Evolutionary conservation across 2,797 vertebrate species (phyloP), one percentile per base, ranked within the genome.

Genomic region (Ispidina picta): DNA sequence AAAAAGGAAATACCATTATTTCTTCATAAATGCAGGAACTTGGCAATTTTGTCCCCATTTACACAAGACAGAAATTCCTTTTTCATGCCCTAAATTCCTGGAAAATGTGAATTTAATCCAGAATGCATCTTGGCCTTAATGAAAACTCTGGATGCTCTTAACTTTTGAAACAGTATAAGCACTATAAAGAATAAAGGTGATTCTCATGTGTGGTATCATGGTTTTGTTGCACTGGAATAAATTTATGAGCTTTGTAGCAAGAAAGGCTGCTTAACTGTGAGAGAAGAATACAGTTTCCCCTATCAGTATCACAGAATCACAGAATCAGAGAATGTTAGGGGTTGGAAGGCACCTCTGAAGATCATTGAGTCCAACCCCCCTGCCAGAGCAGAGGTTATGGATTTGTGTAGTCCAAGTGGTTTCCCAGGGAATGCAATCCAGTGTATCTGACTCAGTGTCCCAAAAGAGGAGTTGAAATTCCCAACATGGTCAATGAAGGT

Each of bases 1-100:
- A n/a, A 77, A 82, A 90, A 70, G 8, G 31, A 72, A 74, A 33
- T 33, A 18, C 25, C 16, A 3, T 75, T 88, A 73, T 70, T 89
- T 89, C 54, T 88, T 44, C n/a, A 37, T 89, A 89, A 95, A 92
- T 76, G 20, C 16, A 62, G 58, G 20, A 89, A 74, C 28, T 74
- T 4, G 0, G 31, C 41, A 46, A 82, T 80, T 78, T 76, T 84
- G 18, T 28, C 51, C 58, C 35, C 9, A 23, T 44, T 84, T 77
- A 51, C 25, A 76, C 12, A 12, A 62, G 12, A 5, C 68, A 31
- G 12, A 79, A 86, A 76, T 86, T 82, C 20, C 66, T 10, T 66
- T 79, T 84, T 76, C 52, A 56, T 54, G 62, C 26, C 18, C 39
- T 39, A 65, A 58, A 86, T 44, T 89, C 31, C 80, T 41, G 7